Base-by-base conservation (phyloP, 2,888 invertebrate genomes). In the Cryptocheilus praepositus region DNA sequence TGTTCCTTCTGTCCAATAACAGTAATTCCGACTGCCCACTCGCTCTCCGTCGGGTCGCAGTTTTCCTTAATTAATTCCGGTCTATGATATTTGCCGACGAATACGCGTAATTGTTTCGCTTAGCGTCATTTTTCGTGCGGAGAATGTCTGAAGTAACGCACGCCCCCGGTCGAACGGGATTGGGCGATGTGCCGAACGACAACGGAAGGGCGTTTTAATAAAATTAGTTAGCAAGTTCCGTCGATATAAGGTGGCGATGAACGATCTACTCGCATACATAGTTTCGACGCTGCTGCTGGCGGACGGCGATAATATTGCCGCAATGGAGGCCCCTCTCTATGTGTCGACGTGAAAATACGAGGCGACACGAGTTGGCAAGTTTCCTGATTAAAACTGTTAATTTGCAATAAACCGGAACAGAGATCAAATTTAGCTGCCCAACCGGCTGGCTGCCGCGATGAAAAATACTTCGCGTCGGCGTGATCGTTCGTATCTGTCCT, bases 331-430 rank as follows among this genome's bases (percentile, higher is more conserved):
- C 52, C 67, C 66, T 56, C 70, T 36, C 71, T 66, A 68, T 66
- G 74, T 63, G 76, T 75, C 76, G 77, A 77, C 74, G 79, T 74
- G 82, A 82, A 84, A 83, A 83, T 82, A 83, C 79, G 82, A 70
- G 81, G 70, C 74, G 69, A 71, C 76, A 74, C 69, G 70, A 74
- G 61, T 78, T 78, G 79, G 73, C 82, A 84, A 85, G 83, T 85
- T 84, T 83, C 82, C 80, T 84, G 85, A 85, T 86, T 84, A 85
- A 86, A 84, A 79, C 84, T 71, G 78, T 83, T 85, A 84, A 84
- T 85, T 86, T 82, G 73, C 81, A 83, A 86, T 85, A 84, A 85
- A 85, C 75, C 75, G 68, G 70, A 61, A 57, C 66, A 19, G 53
- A 22, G 13, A 21, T 1, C 46, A 13, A 46, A 46, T 49, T 36